A percentile compares a stretch with the other conserved stretches of the same genome.
These are phyloP conservation scores for Myotis vivesi DNA, from an alignment of 2,797 vertebrate species.

Conservation along the genomic window DNA sequence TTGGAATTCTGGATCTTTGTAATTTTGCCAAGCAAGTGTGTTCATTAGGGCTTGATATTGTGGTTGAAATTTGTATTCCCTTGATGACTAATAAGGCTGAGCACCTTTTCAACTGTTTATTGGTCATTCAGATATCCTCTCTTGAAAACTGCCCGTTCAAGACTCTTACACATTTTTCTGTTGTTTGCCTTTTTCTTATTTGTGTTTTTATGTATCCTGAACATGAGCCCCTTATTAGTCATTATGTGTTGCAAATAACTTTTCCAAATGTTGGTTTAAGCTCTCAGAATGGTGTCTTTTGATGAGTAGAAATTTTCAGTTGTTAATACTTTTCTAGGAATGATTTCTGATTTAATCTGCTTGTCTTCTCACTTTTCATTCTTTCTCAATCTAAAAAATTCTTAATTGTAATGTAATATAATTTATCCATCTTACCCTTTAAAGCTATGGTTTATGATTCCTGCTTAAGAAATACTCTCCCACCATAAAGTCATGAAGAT, in stretches of 20 bases:
- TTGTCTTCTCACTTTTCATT: neutral
- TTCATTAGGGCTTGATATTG: neutral
- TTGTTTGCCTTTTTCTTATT: neutral
- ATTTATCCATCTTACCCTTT: neutral
- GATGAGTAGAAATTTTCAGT: neutral
- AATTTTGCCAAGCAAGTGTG: neutral
- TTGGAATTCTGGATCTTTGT: neutral
- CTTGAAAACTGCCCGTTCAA: neutral
- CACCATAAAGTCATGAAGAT: neutral
- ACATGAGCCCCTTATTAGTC: neutral
- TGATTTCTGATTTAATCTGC: neutral
- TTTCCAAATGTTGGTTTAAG: neutral
- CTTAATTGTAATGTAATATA: neutral
- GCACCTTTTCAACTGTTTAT: neutral
- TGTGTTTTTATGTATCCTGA: neutral
- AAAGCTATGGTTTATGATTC: neutral
- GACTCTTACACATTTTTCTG: neutral
- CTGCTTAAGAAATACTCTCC: neutral
- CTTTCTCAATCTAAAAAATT: neutral
- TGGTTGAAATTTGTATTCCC: neutral
- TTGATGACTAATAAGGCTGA: neutral
- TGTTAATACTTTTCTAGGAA: neutral
- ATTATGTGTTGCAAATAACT: neutral
- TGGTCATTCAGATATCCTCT: neutral
- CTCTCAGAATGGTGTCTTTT: neutral